A percentile compares a stretch with the other conserved stretches of the same genome.
phyloP scores from a whole-genome alignment of 2,113 vertebrate genomes.

The Ondatra zibethicus region DNA sequence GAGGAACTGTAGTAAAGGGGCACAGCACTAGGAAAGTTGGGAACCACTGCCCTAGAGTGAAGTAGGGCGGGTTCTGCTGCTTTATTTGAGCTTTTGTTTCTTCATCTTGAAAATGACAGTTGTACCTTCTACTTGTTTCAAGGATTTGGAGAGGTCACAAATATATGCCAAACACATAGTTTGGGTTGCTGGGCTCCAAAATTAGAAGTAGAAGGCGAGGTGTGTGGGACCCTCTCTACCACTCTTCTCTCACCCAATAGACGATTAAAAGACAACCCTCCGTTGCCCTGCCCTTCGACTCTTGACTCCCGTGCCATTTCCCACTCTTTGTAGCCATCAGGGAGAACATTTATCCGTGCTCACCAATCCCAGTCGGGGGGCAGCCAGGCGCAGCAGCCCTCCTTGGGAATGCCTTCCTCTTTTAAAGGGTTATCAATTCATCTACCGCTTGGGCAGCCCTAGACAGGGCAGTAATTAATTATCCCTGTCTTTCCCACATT shows the following conservation, averaged over 20 bases:
- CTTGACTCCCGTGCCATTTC: constrained; percentile 49
- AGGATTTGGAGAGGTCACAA: neutral
- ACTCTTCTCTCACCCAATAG: constrained; percentile 73
- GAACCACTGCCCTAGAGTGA: neutral
- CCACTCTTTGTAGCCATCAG: constrained; percentile 72
- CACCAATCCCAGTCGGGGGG: constrained; percentile 84
- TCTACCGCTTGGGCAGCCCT: constrained; percentile 92
- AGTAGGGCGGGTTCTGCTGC: neutral
- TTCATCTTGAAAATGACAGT: constrained; percentile 33
- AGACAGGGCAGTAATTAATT: constrained; percentile 91
- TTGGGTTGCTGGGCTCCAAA: neutral
- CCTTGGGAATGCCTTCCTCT: constrained; percentile 93
- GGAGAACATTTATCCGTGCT: constrained; percentile 80
- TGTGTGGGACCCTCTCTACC: constrained; percentile 64
- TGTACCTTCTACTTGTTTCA: neutral
- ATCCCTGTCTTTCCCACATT: constrained; percentile 85
- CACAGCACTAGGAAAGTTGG: neutral
- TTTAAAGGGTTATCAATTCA: constrained; percentile 89
- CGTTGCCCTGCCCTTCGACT: neutral
- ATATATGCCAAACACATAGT: neutral
- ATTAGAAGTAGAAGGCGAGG: neutral
- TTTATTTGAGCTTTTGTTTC: constrained; percentile 32
- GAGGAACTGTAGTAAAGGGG: neutral
- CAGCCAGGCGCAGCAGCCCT: constrained; percentile 87
- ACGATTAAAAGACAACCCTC: constrained; percentile 70